A percentile compares a stretch with the other conserved stretches of the same genome.
Evolutionary conservation across 2,888 invertebrate genomes (phyloP).

Genomic region (Dendrolimus houi): DNA sequence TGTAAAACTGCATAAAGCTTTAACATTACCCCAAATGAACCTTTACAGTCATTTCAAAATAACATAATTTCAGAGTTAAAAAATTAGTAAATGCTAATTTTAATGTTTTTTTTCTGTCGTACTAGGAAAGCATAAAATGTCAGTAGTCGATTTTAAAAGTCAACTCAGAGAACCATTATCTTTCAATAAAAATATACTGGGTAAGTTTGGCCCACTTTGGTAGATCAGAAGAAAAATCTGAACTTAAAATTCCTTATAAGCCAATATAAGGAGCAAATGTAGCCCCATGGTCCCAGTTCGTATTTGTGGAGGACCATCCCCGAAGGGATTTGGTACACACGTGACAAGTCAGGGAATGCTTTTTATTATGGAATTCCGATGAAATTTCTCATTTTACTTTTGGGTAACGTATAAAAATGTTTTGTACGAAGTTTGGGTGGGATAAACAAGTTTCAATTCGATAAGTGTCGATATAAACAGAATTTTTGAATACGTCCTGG

Average conservation of each 20-base stretch:
- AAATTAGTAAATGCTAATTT: too few relatives aligned
- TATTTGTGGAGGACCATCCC: slow-evolving; percentile 34
- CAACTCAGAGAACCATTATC: too few relatives aligned
- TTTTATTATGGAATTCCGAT: slow-evolving; percentile 21
- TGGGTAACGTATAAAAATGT: slow-evolving; percentile 13
- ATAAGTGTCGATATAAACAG: neutral
- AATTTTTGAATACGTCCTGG: too few relatives aligned
- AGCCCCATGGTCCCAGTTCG: slow-evolving; percentile 39
- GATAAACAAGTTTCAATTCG: neutral
- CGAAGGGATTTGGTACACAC: slow-evolving; percentile 20
- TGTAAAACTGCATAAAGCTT: too few relatives aligned
- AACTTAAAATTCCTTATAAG: slow-evolving; percentile 5
- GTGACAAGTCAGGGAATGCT: slow-evolving; percentile 35
- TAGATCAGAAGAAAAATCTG: neutral
- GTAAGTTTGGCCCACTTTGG: too few relatives aligned
- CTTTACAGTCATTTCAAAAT: too few relatives aligned
- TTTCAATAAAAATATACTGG: too few relatives aligned
- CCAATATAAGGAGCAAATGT: slow-evolving; percentile 14
- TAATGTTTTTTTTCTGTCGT: too few relatives aligned
- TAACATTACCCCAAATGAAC: too few relatives aligned
- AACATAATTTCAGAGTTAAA: too few relatives aligned
- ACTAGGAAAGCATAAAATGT: too few relatives aligned
- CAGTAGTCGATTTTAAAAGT: too few relatives aligned
- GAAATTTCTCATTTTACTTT: slow-evolving; percentile 23
- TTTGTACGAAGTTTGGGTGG: slow-evolving; percentile 6